phyloP scores from a whole-genome alignment of 2,113 vertebrate species.

The Cnemophilus loriae region DNA sequence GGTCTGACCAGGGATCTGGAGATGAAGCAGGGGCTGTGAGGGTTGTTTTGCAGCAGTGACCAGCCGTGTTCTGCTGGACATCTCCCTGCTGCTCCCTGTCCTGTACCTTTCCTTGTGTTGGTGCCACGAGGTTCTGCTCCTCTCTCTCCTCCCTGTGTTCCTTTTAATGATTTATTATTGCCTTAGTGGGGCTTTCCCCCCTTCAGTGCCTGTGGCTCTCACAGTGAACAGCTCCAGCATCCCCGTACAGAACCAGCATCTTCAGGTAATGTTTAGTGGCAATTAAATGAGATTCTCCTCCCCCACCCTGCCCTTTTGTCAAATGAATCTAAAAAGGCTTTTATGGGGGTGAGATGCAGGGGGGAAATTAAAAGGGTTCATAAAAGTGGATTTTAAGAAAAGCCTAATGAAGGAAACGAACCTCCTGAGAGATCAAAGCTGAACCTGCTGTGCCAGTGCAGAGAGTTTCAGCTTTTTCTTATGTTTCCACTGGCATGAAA shows the following conservation, averaged over 20 bases:
- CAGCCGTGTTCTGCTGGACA: neutral
- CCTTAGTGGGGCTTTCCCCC: neutral
- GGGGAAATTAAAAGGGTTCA: constrained; percentile 41
- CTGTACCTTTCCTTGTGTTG: neutral
- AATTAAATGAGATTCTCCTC: constrained; percentile 26
- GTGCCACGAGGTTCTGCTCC: neutral
- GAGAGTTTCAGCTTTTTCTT: constrained; percentile 33
- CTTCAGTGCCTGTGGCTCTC: neutral
- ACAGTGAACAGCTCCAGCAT: neutral
- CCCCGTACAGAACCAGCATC: neutral
- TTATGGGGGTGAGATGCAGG: neutral
- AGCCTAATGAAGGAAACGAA: constrained; percentile 59
- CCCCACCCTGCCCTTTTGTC: neutral
- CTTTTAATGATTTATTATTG: neutral
- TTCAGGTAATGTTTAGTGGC: constrained; percentile 30
- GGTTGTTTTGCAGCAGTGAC: neutral
- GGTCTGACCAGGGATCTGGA: neutral
- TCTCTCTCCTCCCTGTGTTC: neutral
- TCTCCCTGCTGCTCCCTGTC: neutral
- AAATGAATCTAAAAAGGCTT: constrained; percentile 15
- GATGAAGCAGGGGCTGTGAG: neutral
- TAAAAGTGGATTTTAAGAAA: constrained; percentile 62
- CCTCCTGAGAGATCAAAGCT: constrained; percentile 66
- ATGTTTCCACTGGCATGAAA: constrained; percentile 54
- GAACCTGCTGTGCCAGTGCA: constrained; percentile 49